A percentile compares a stretch with the other conserved stretches of the same genome.
Evolutionary conservation across 1,140 invertebrate genomes (phyloP).

Genomic region (Coelopa frigida): DNA sequence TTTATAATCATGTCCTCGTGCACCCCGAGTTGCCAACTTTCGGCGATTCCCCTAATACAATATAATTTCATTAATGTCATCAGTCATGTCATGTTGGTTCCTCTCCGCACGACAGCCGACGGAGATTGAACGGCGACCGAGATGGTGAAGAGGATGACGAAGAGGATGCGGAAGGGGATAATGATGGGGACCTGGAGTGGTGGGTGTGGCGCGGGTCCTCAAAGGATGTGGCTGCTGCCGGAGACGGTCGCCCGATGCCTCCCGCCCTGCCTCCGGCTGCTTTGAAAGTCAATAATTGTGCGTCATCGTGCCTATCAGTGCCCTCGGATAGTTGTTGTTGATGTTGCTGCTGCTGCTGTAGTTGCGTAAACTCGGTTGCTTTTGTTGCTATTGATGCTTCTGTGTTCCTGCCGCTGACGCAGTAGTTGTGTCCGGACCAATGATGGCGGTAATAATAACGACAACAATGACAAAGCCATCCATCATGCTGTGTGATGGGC

Average conservation of each 20-base stretch:
- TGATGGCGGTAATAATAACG: slow-evolving; percentile 2
- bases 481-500: neutral
- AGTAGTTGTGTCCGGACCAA: slow-evolving; percentile 1
- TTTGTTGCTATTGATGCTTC: neutral
- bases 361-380: neutral
- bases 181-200: too few relatives aligned
- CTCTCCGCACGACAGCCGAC: too few relatives aligned
- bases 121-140: too few relatives aligned
- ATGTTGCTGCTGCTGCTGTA: neutral
- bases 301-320: neutral
- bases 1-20: too few relatives aligned
- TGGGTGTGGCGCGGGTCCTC: too few relatives aligned
- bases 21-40: too few relatives aligned
- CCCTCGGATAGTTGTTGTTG: neutral
- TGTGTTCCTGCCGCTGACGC: neutral
- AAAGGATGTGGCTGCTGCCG: too few relatives aligned
- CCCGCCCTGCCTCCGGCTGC: neutral
- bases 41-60: too few relatives aligned
- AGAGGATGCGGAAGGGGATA: too few relatives aligned
- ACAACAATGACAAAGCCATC: slow-evolving; percentile 5
- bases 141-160: too few relatives aligned
- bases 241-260: neutral
- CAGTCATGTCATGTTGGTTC: too few relatives aligned
- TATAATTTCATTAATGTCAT: too few relatives aligned
- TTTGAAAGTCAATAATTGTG: neutral